Percentiles rank a stretch among this genome's conserved stretches.
These are phyloP conservation scores for Caenorhabditis sulstoni DNA, from an alignment of 2,888 invertebrate species.

Conservation along the genomic window DNA sequence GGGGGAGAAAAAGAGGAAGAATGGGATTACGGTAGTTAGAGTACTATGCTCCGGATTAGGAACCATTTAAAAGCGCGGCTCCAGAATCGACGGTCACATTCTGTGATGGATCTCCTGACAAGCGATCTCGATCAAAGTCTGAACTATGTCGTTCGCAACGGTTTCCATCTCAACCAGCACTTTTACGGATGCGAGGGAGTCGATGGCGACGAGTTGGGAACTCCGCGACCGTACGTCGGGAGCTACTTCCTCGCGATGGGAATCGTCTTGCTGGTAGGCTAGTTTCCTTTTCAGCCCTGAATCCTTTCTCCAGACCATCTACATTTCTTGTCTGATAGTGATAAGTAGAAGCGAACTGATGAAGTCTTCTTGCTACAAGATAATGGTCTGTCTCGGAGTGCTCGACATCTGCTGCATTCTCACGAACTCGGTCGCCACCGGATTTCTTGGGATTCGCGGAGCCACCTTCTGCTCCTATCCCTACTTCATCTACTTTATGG, in stretches of 20 bases:
- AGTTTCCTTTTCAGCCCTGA: neutral
- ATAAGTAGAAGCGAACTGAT: constrained; percentile 46
- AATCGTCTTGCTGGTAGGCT: constrained; percentile 32
- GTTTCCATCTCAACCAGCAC: constrained; percentile 31
- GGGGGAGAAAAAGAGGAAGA: neutral
- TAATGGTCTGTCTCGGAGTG: constrained; percentile 52
- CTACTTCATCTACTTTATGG: constrained; percentile 37
- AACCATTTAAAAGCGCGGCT: neutral
- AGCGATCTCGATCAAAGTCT: constrained; percentile 46
- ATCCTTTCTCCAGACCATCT: constrained; percentile 25
- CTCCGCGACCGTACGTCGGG: constrained; percentile 30
- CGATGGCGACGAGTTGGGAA: constrained; percentile 22
- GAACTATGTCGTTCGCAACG: constrained; percentile 44
- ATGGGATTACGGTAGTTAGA: constrained; percentile 3
- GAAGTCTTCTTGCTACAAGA: constrained; percentile 58
- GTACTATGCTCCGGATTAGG: constrained; percentile 6
- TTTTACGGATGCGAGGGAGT: constrained; percentile 47
- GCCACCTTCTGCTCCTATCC: constrained; percentile 49
- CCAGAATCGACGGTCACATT: neutral
- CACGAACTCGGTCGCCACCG: constrained; percentile 48
- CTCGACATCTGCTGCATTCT: constrained; percentile 46
- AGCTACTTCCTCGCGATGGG: constrained; percentile 38
- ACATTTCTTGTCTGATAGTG: constrained; percentile 44
- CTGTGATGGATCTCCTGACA: constrained; percentile 5
- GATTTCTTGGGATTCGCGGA: constrained; percentile 40